Base-by-base conservation (phyloP, 2,888 invertebrate genomes). In the Drosophila neutralis region DNA sequence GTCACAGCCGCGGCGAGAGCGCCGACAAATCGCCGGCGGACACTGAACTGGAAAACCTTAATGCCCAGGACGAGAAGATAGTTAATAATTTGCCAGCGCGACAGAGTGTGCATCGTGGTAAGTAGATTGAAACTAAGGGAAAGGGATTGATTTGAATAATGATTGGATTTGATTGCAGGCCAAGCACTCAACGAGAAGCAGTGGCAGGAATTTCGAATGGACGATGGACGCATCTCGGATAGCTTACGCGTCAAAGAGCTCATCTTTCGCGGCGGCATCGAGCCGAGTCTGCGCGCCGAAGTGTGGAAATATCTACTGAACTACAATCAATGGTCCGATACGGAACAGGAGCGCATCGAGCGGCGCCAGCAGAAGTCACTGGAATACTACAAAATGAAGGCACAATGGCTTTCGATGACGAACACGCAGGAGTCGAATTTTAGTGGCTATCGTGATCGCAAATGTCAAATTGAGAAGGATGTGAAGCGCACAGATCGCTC, bases 271-370 rank as follows among this genome's bases (percentile, higher is more conserved):
- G 99, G 99, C 90, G 98, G 98, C 59, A 95, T 98, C 29, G 95
- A 95, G 15, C 95, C 95, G 65, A 94, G 95, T 5, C 94, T 98
- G 73, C 94, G 98, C 21, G 94, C 94, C 21, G 97, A 97, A 84
- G 97, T 98, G 0, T 99, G 99, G 99, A 99, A 98, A 92, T 99
- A 97, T 92, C 94, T 99, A 5, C 94, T 99, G 0, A 97, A 97
- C 82, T 98, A 97, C 91, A 96, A 96, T 90, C 95, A 96, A 0
- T 98, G 98, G 98, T 94, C 95, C 71, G 96, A 96, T 82, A 97
- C 97, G 0, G 94, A 95, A 59, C 92, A 94, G 15, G 96, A 97
- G 85, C 94, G 98, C 66, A 94, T 95, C 76, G 94, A 94, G 72
- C 93, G 96, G 40, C 95, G 96, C 40, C 95, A 95, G 89, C 94